These are phyloP conservation scores for Leuctra nigra DNA, from an alignment of 2,888 invertebrate species.

Conservation along the genomic window DNA sequence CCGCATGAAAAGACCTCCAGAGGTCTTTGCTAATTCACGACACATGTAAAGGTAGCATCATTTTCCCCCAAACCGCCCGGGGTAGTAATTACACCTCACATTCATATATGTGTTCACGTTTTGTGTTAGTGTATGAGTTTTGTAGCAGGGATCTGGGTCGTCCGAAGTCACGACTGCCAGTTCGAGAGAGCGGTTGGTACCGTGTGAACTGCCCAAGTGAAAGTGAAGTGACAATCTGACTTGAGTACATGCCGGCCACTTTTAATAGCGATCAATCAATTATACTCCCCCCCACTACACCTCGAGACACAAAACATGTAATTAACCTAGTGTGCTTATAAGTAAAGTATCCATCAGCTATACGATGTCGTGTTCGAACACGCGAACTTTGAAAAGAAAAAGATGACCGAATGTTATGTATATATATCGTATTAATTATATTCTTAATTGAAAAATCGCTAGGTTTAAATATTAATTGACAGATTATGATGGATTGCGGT, in stretches of 20 bases:
- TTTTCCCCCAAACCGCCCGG: slow-evolving; percentile 11
- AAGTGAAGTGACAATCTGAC: slow-evolving; percentile 15
- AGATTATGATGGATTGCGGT: slow-evolving; percentile 3
- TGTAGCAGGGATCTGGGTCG: slow-evolving; percentile 24
- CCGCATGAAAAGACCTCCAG: too few species aligned
- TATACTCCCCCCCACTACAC: neutral
- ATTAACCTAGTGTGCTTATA: slow-evolving; percentile 5
- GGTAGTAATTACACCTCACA: slow-evolving; percentile 10
- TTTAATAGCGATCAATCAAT: slow-evolving; percentile 15
- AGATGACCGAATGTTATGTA: too few species aligned
- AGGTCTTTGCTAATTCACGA: too few species aligned
- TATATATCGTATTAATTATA: too few species aligned
- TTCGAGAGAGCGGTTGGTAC: slow-evolving; percentile 9
- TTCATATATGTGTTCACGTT: neutral
- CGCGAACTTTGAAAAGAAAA: too few species aligned
- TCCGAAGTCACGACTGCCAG: slow-evolving; percentile 16
- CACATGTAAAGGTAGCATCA: too few species aligned
- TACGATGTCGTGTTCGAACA: too few species aligned
- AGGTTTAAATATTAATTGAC: slow-evolving; percentile 2
- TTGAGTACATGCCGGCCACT: slow-evolving; percentile 14
- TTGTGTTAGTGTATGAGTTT: slow-evolving; percentile 12
- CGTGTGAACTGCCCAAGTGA: slow-evolving; percentile 21
- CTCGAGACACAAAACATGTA: too few species aligned
- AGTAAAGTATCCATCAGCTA: too few species aligned
- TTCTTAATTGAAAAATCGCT: too few species aligned